Evolutionary conservation across 2,888 invertebrate species (phyloP).

Genomic region (Panzeria rudis): DNA sequence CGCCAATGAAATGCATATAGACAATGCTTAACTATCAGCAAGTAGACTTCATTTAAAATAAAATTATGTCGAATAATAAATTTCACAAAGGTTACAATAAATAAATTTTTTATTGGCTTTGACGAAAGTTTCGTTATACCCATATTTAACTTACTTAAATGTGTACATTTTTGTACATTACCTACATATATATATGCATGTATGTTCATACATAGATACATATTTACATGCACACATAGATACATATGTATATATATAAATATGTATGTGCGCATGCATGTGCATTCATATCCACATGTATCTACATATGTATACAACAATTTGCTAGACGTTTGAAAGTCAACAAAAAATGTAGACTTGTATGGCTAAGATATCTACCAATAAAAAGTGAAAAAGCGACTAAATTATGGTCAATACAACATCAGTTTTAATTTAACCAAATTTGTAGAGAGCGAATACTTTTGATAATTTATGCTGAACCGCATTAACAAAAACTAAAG

Average conservation of each 20-base stretch:
- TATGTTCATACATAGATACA: too few species aligned
- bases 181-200: too few species aligned
- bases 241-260: neutral
- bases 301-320: too few species aligned
- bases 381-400: neutral
- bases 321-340: constrained; percentile 54
- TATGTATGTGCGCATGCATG: neutral
- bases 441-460: constrained; percentile 23
- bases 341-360: constrained; percentile 39
- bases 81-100: too few species aligned
- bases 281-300: neutral
- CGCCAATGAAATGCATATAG: too few species aligned
- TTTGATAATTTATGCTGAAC: constrained; percentile 38
- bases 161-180: too few species aligned
- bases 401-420: constrained; percentile 31
- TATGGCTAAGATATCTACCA: constrained; percentile 23
- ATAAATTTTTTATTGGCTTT: too few species aligned
- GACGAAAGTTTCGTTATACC: too few species aligned
- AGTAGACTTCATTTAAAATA: too few species aligned
- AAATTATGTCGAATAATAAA: too few species aligned
- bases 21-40: too few species aligned
- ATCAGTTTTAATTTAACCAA: constrained; percentile 35
- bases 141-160: too few species aligned
- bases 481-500: neutral
- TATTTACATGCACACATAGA: neutral